These are phyloP conservation scores for Cheilosia variabilis DNA, from an alignment of 2,888 invertebrate genomes.

Conservation along the genomic window DNA sequence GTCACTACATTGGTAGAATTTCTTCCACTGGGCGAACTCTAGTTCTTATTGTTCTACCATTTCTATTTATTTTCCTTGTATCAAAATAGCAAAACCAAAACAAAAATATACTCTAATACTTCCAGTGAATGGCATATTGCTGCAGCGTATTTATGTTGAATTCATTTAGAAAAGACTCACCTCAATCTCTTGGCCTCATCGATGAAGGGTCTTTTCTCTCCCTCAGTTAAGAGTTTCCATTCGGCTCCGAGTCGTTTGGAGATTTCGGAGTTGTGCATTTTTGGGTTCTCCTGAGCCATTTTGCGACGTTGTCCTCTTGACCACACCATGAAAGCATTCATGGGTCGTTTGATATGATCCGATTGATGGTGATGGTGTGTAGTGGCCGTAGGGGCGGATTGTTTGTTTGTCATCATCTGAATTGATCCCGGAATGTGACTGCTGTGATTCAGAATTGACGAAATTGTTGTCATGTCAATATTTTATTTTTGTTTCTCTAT, in stretches of 20 bases:
- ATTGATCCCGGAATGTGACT: slow-evolving; percentile 53
- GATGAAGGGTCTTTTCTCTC: slow-evolving; percentile 96
- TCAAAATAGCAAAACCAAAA: no score
- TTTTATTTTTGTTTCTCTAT: neutral
- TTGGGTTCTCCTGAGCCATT: slow-evolving; percentile 97
- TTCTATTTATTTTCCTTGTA: no score
- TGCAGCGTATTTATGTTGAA: neutral
- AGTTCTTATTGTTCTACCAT: no score
- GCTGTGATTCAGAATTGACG: slow-evolving; percentile 74
- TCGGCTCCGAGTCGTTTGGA: slow-evolving; percentile 95
- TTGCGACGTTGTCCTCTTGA: slow-evolving; percentile 95
- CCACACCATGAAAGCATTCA: slow-evolving; percentile 99
- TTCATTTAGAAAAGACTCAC: slow-evolving; percentile 82
- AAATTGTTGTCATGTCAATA: slow-evolving; percentile 74
- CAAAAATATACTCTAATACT: no score
- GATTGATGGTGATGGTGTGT: slow-evolving; percentile 79
- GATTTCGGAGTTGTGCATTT: slow-evolving; percentile 95
- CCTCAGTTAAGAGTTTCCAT: slow-evolving; percentile 95
- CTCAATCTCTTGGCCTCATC: slow-evolving; percentile 96
- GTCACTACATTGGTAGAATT: no score
- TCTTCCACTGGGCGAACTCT: no score
- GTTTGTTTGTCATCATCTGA: slow-evolving; percentile 62
- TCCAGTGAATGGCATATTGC: neutral
- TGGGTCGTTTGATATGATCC: slow-evolving; percentile 96
- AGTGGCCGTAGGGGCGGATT: slow-evolving; percentile 56